These are phyloP conservation scores for Eristalis pertinax DNA, from an alignment of 2,888 invertebrate species.

Conservation along the genomic window DNA sequence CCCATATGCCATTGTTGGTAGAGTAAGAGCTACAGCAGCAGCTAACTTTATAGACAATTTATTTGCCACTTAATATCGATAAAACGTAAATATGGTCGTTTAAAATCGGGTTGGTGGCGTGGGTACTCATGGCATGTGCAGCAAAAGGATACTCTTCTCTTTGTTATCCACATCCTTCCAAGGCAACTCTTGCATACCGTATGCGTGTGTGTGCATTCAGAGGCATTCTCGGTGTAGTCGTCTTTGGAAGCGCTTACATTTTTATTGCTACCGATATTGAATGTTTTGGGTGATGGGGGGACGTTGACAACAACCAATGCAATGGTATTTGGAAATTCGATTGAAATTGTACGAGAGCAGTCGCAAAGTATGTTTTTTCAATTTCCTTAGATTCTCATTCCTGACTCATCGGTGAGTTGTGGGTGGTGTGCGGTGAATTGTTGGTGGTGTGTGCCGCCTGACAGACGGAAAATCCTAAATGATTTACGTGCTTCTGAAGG, in stretches of 20 bases:
- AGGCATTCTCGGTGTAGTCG: neutral
- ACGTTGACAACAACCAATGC: conserved; percentile 33
- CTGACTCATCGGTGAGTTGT: neutral
- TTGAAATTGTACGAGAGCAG: conserved; percentile 43
- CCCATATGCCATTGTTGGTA: conserved; percentile 57
- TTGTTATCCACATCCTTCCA: neutral
- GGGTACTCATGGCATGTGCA: neutral
- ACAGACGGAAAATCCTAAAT: conserved; percentile 61
- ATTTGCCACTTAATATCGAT: conserved; percentile 78
- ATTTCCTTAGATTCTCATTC: conserved; percentile 62
- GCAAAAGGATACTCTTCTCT: neutral
- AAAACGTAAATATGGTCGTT: conserved; percentile 75
- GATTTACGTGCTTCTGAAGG: conserved; percentile 42
- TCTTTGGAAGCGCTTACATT: conserved; percentile 77
- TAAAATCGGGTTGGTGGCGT: conserved; percentile 35
- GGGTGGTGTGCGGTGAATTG: neutral
- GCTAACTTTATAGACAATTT: conserved; percentile 79
- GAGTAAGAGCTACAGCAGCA: conserved; percentile 60
- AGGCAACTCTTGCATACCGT: neutral
- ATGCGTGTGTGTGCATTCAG: neutral
- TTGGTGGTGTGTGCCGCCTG: neutral
- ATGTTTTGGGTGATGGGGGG: conserved; percentile 64
- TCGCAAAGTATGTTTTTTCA: conserved; percentile 63
- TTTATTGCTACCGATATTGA: conserved; percentile 79
- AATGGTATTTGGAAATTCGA: conserved; percentile 35